Conservation (phyloP, 2,888 invertebrate genomes). For the Leistus spinibarbis region DNA sequence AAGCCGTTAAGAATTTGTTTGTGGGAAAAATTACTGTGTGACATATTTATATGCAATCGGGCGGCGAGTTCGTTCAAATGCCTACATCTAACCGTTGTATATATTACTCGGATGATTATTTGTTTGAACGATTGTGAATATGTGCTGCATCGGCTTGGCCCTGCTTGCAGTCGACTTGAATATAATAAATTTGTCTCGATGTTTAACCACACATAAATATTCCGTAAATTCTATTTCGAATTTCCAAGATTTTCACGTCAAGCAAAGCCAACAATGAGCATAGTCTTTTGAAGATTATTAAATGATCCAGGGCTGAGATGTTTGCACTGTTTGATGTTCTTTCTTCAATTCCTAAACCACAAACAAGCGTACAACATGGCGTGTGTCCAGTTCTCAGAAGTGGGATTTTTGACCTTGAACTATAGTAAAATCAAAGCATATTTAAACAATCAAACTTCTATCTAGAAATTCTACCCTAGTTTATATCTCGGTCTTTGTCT, state of each 20-base stretch:
- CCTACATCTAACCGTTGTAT: neutral
- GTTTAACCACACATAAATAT: slow-evolving; percentile 33
- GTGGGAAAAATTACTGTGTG: slow-evolving; percentile 32
- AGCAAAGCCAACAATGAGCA: neutral
- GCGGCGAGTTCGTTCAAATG: neutral
- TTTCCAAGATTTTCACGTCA: neutral
- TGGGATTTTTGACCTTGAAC: no score
- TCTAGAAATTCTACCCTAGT: no score
- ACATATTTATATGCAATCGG: slow-evolving; percentile 30
- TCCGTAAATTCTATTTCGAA: slow-evolving; percentile 17
- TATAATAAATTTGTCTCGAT: slow-evolving; percentile 28
- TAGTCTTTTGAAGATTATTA: neutral
- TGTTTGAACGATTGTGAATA: slow-evolving; percentile 1
- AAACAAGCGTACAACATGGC: no score
- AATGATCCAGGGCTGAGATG: neutral
- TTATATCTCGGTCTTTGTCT: no score
- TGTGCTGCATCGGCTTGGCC: neutral
- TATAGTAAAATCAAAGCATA: no score
- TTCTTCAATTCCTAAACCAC: no score
- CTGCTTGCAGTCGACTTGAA: slow-evolving; percentile 2
- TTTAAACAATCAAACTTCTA: no score
- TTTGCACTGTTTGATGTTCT: neutral
- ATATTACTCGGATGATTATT: slow-evolving; percentile 18
- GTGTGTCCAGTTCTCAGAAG: no score
- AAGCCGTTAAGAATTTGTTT: slow-evolving; percentile 34